Evolutionary conservation across 2,797 vertebrate species (phyloP).

Genomic region (Lates japonicus): DNA sequence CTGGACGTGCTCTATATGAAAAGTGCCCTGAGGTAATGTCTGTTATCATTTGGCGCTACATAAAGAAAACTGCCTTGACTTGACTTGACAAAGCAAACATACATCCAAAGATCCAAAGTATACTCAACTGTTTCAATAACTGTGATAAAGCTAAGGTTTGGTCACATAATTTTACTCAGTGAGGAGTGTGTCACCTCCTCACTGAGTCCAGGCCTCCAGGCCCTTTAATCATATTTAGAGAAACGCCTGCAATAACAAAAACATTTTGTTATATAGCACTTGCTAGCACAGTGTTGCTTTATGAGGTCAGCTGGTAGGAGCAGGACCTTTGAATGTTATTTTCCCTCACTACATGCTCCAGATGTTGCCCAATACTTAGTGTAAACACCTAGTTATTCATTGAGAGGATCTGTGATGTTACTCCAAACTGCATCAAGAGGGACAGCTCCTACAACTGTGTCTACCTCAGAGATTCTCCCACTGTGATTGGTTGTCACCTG

Average conservation of each 20-base stretch:
- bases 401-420: constrained; percentile 22
- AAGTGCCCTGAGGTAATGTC: too few relatives aligned
- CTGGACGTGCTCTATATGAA: too few relatives aligned
- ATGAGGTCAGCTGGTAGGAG: neutral
- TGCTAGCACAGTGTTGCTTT: neutral
- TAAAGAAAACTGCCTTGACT: too few relatives aligned
- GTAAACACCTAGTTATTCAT: constrained; percentile 68
- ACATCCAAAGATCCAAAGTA: neutral
- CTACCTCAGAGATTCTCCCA: too few relatives aligned
- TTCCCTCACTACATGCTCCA: neutral
- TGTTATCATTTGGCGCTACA: too few relatives aligned
- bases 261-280: neutral
- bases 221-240: neutral
- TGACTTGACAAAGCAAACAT: too few relatives aligned
- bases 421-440: neutral
- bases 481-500: neutral
- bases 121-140: neutral
- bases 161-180: neutral
- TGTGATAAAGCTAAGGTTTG: neutral
- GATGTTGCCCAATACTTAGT: constrained; percentile 34
- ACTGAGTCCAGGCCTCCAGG: too few relatives aligned
- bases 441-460: neutral
- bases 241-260: neutral
- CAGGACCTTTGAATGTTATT: constrained; percentile 39
- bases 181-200: neutral